Conservation (phyloP, 2,113 vertebrate genomes). For the Barnardius zonarius region DNA sequence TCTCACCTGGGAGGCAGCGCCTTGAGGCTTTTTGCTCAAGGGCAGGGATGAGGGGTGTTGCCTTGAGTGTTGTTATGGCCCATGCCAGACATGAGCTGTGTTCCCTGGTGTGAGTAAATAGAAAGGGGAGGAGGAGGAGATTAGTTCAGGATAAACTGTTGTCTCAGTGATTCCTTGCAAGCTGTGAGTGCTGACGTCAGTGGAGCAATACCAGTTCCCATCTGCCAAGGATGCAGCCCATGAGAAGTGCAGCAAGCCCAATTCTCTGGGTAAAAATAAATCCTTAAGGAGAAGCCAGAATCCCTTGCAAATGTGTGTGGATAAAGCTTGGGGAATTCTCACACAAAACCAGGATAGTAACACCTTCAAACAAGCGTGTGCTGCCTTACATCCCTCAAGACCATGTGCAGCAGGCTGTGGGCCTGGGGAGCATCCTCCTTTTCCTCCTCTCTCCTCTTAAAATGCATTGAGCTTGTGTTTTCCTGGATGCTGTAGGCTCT, state of each 20-base stretch:
- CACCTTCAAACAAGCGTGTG: background rate
- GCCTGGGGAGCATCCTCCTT: background rate
- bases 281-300: background rate
- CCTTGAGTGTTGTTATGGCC: background rate
- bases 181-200: background rate
- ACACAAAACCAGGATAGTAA: background rate
- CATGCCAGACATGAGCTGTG: accelerated
- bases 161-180: background rate
- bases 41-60: background rate
- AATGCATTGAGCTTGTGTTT: background rate
- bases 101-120: background rate
- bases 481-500: background rate
- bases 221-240: background rate
- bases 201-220: background rate
- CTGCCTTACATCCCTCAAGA: background rate
- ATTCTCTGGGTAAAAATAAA: background rate
- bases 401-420: background rate
- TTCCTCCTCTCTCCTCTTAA: background rate
- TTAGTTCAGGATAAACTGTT: background rate
- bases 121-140: background rate
- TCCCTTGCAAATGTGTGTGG: background rate
- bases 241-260: background rate
- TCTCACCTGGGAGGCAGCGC: background rate
- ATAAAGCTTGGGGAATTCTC: background rate
- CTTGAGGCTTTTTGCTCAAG: background rate